Evolutionary conservation across 2,888 invertebrate species (phyloP).

Genomic region (Balanococcus diminutus): DNA sequence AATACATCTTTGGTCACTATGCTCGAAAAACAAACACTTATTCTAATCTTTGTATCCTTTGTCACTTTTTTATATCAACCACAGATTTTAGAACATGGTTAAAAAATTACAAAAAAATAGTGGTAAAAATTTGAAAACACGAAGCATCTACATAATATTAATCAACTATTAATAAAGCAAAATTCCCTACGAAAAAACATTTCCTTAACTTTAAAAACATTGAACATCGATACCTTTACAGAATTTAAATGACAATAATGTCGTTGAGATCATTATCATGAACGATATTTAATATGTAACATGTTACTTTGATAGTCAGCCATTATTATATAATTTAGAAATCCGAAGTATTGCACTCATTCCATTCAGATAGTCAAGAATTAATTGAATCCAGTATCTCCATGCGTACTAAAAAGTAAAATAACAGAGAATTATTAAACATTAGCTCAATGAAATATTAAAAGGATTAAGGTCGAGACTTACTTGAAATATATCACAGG

Average conservation of each 20-base stretch:
- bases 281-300: not conserved
- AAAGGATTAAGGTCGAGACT: not conserved
- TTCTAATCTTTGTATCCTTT: not conserved
- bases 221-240: not conserved
- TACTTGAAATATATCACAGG: constrained; percentile 50
- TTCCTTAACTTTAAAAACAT: not conserved
- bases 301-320: not conserved
- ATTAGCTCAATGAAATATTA: not conserved
- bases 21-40: not conserved
- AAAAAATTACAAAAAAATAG: not conserved
- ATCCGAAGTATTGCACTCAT: not conserved
- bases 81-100: not conserved
- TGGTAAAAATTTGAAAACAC: not conserved
- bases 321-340: not conserved
- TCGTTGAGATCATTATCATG: not conserved
- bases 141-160: not conserved
- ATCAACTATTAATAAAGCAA: not conserved
- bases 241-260: not conserved
- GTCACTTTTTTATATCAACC: not conserved
- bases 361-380: not conserved
- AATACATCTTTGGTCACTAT: not conserved
- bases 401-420: not conserved
- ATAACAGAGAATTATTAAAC: not conserved
- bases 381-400: constrained; percentile 25
- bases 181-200: not conserved